Evolutionary conservation across 1,140 invertebrate genomes (phyloP), one percentile per base, ranked within the genome.

Genomic region (Neodiprion pinetum): DNA sequence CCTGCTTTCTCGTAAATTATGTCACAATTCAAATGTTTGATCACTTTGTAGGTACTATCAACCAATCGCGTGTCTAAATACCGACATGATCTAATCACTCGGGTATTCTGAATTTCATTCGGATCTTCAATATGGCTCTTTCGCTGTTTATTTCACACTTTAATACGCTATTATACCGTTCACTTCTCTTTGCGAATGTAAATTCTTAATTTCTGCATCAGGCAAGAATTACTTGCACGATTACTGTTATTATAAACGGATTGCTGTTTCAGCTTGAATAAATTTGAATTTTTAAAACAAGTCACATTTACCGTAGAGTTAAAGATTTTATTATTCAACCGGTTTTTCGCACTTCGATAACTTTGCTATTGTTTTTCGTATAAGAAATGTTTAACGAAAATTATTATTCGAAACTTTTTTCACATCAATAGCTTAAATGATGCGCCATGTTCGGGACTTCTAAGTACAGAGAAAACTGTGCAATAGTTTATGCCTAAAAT

Each of bases 371-470:
- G 61, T 23, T 49, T 67, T 17, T 17, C 47, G 67, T 49, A 47
- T 9, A 48, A 71, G 67, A 65, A 40, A 48, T 50, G 40, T 40
- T 8, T 14, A 40, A 67, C 21, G 48, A 17, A 53, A 72, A 72
- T 28, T 49, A 21, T 69, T 21, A 10, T n/a, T 2, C 11, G 48
- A 66, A 72, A 66, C 48, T 67, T 71, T 69, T 75, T 67, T 86
- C 79, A 85, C 74, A 84, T 76, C 75, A 80, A 78, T 72, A 81
- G 83, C 72, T 85, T 84, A 80, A 82, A 84, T 67, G 79, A 76
- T 82, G 82, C 77, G 83, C 83, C 82, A 82, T 82, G 74, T 75
- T 82, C 81, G 79, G 86, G 86, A 87, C 86, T 86, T 87, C 86
- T 87, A 87, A 87, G 85, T 82, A 86, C 82, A 83, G 84, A 82